A percentile compares a stretch with the other conserved stretches of the same genome.
Conservation (phyloP, 2,888 invertebrate genomes). For the Agapostemon virescens region DNA sequence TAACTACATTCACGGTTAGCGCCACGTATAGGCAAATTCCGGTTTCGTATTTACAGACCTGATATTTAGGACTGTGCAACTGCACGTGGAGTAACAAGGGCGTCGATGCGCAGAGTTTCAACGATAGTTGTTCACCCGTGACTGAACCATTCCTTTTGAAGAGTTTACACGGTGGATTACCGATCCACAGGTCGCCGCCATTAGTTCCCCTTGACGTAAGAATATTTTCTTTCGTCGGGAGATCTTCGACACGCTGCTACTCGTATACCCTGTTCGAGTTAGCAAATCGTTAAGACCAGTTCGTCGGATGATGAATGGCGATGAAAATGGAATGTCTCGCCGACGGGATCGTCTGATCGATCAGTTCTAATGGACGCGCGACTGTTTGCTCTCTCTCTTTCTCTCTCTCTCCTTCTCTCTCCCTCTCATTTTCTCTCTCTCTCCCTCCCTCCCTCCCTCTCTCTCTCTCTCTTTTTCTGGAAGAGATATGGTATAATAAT, state of each 20-base stretch:
- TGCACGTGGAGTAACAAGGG: not conserved
- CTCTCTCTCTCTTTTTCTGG: not conserved
- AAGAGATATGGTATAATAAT: not conserved
- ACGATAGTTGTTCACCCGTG: conserved; percentile 14
- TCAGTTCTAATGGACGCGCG: conserved; percentile 26
- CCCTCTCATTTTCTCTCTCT: too few relatives aligned
- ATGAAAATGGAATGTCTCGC: conserved; percentile 36
- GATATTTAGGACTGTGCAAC: too few relatives aligned
- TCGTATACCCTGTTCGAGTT: conserved; percentile 18
- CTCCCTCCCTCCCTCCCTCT: too few relatives aligned
- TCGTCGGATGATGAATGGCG: conserved; percentile 37
- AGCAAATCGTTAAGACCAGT: conserved; percentile 41
- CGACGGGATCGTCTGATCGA: conserved; percentile 40
- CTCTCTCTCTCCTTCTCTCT: too few relatives aligned
- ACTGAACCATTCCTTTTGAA: conserved; percentile 26
- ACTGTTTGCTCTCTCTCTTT: conserved; percentile 10
- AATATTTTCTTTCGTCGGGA: conserved; percentile 22
- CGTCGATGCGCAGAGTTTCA: not conserved
- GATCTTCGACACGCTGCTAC: not conserved
- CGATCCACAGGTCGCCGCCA: conserved; percentile 12
- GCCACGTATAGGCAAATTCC: too few relatives aligned
- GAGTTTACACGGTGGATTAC: conserved; percentile 34
- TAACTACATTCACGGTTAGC: too few relatives aligned
- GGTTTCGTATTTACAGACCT: too few relatives aligned
- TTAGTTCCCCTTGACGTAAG: conserved; percentile 33